Percentiles rank a stretch among this genome's conserved stretches.
phyloP scores from a whole-genome alignment of 2,797 vertebrate genomes.

The Sebastes cheni region DNA sequence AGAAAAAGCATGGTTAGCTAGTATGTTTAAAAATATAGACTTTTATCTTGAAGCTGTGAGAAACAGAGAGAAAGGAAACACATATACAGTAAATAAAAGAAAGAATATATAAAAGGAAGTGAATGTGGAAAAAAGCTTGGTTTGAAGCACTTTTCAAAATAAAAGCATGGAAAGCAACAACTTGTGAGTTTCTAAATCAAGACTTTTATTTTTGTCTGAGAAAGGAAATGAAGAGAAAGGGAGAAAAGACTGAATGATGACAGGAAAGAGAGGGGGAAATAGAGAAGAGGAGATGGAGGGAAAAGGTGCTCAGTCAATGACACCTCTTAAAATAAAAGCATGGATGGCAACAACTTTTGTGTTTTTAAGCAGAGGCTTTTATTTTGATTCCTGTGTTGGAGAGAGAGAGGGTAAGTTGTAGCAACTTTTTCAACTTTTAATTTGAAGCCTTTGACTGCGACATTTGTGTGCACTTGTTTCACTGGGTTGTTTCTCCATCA shows the following conservation, averaged over 20 bases:
- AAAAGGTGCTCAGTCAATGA: not conserved
- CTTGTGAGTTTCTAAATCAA: not conserved
- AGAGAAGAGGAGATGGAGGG: not conserved
- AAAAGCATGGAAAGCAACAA: not conserved
- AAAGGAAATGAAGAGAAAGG: not conserved
- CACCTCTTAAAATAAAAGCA: not conserved
- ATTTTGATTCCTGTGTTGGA: not conserved
- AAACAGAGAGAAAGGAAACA: no score
- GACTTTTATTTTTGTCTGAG: not conserved
- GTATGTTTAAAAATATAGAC: not conserved
- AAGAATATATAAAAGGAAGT: not conserved
- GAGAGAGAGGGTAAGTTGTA: not conserved
- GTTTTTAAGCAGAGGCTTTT: not conserved
- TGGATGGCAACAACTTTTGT: no score
- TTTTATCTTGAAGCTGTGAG: constrained; percentile 9
- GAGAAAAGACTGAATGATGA: not conserved
- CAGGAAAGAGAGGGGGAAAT: not conserved
- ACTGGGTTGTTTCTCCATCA: not conserved
- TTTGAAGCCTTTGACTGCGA: not conserved
- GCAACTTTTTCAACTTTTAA: not conserved
- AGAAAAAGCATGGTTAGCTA: no score
- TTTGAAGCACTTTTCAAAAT: not conserved
- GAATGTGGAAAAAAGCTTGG: no score
- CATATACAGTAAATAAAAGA: not conserved
- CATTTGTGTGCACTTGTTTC: not conserved